phyloP scores from a whole-genome alignment of 2,113 vertebrate species.

The Origma solitaria region DNA sequence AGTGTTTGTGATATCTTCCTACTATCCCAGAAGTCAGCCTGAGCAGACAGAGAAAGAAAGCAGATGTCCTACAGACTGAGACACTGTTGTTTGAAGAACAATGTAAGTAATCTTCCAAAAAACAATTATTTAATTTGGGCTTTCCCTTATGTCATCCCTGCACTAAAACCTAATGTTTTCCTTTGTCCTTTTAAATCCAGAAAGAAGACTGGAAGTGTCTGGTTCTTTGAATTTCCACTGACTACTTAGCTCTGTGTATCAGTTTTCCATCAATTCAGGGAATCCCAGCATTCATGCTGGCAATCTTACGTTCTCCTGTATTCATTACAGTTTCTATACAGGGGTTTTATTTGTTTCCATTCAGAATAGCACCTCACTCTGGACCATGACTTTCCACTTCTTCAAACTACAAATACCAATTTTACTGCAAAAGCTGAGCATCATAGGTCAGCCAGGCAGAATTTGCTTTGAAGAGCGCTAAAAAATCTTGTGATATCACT shows the following conservation, averaged over 20 bases:
- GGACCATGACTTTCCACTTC: background rate
- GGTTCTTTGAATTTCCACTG: background rate
- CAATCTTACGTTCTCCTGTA: background rate
- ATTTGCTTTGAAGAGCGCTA: background rate
- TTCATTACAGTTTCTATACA: background rate
- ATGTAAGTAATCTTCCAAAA: background rate
- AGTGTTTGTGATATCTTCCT: constrained; percentile 20
- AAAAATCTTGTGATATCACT: background rate
- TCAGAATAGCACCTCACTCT: background rate
- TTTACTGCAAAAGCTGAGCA: background rate
- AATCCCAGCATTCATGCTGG: background rate
- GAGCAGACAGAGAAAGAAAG: background rate
- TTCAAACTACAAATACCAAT: background rate
- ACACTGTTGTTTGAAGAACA: background rate
- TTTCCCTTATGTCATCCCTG: background rate
- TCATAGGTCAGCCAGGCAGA: background rate
- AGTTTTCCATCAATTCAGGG: background rate
- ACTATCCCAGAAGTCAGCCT: constrained; percentile 7
- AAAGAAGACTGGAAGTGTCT: background rate
- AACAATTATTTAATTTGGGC: background rate
- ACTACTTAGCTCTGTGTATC: background rate
- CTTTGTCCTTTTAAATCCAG: background rate
- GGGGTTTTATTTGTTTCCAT: background rate
- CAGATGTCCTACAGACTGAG: background rate
- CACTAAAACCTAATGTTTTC: background rate